Percentiles rank a stretch among this genome's conserved stretches.
Evolutionary conservation across 2,113 vertebrate genomes (phyloP).

Genomic region (Cathartes aura): DNA sequence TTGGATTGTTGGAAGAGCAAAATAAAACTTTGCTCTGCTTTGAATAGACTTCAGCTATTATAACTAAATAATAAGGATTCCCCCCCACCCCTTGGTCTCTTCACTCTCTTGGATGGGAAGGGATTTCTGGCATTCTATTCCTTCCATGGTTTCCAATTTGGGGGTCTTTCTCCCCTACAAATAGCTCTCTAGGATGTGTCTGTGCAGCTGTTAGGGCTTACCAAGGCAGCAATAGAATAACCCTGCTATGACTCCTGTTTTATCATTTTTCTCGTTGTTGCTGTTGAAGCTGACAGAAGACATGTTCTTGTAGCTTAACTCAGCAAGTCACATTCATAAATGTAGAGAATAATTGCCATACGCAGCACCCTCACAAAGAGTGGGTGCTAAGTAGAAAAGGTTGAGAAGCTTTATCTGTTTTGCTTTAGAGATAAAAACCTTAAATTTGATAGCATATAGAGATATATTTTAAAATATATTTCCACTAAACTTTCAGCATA

Average conservation of each 20-base stretch:
- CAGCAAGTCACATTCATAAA: background rate
- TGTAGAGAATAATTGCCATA: background rate
- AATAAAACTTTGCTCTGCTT: background rate
- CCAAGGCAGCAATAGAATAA: background rate
- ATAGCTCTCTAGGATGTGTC: background rate
- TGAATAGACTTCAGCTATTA: background rate
- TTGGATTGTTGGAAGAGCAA: background rate
- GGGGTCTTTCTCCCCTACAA: background rate
- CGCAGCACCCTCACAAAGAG: background rate
- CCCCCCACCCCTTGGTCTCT: background rate
- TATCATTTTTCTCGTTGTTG: background rate
- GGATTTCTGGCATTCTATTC: conserved; percentile 17
- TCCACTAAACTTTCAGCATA: background rate
- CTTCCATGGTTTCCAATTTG: background rate
- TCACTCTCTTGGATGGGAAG: background rate
- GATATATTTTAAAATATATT: background rate
- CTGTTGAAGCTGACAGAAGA: background rate
- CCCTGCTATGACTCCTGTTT: background rate
- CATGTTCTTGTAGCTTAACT: background rate
- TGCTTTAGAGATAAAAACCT: background rate
- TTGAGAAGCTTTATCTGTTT: background rate
- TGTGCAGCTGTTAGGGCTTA: conserved; percentile 34
- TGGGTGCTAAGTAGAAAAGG: background rate
- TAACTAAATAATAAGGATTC: background rate
- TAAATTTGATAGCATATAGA: background rate